Base-by-base conservation (phyloP, 2,888 invertebrate genomes). In the Drosophila recens region DNA sequence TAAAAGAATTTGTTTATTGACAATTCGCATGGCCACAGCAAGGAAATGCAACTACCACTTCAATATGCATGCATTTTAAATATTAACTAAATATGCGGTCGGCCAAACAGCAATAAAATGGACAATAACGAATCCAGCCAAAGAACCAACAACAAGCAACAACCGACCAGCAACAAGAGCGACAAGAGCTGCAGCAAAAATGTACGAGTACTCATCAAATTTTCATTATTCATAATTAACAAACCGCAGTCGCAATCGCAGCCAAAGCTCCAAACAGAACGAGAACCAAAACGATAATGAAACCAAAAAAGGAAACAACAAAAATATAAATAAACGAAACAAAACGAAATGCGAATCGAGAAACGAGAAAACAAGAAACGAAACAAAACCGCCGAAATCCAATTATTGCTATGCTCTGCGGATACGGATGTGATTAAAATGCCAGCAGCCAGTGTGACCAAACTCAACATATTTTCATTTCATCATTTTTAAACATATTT, bases 191-290 rank as follows among this genome's bases (percentile, higher is more conserved):
- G 76, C 79, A 67, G 49, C 71, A 71, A 71, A 79, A 77, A 75
- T 77, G 48, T 70, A 38, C 54, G 54, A 63, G 64, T 65, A 45
- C 75, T 81, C 87, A 88, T 81, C 81, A 84, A 87, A 81, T 74
- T 75, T 88, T 79, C 79, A 87, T 87, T 87, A 78, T 87, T 89
- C 75, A 88, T 80, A 82, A 84, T 87, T 80, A 82, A 89, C 84
- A 89, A 81, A 69, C 82, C 79, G 70, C 75, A 88, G 79, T 84
- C 76, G 67, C 82, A 76, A 56, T 62, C 63, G 61, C 83, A 79
- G 70, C 63, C 66, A 46, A 76, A 73, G 62, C 56, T 53, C 43
- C 54, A 38, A 66, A 45, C 52, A 46, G 38, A 52, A 62, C 23
- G 30, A 54, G 20, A 52, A 30, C 3, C 20, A 40, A 38, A 48